phyloP scores from a whole-genome alignment of 2,888 invertebrate species.

The Chalcis sispes region DNA sequence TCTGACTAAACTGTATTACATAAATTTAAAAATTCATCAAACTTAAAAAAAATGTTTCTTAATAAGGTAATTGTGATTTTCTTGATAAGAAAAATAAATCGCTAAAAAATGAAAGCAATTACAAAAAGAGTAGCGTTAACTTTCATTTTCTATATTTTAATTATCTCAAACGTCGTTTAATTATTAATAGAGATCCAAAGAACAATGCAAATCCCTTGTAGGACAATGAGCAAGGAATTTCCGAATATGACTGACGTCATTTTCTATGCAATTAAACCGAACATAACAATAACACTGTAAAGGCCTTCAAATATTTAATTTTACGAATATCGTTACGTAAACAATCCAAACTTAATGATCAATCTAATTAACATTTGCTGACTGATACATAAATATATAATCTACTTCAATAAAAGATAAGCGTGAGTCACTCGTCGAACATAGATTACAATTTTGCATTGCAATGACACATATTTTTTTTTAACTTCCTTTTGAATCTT shows the following conservation, averaged over 20 bases:
- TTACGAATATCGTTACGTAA: constrained; percentile 37
- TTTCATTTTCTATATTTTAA: constrained; percentile 36
- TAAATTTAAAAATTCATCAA: too few species aligned
- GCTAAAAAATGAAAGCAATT: neutral
- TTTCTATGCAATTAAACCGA: constrained; percentile 39
- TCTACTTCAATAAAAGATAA: constrained; percentile 25
- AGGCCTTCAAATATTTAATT: constrained; percentile 37
- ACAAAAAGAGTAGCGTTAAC: constrained; percentile 8
- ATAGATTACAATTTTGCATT: constrained; percentile 2
- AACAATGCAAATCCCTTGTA: constrained; percentile 45
- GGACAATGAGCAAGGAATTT: constrained; percentile 44
- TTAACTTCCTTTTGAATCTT: constrained; percentile 23
- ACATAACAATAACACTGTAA: constrained; percentile 42
- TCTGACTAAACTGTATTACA: too few species aligned
- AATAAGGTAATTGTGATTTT: too few species aligned
- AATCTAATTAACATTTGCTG: constrained; percentile 27
- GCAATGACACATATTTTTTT: constrained; percentile 35
- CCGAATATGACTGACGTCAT: constrained; percentile 43
- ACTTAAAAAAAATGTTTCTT: too few species aligned
- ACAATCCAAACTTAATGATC: constrained; percentile 31
- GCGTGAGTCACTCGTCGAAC: constrained; percentile 21
- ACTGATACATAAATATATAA: constrained; percentile 12
- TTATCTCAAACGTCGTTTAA: constrained; percentile 30
- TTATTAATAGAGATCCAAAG: constrained; percentile 41
- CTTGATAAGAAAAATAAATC: neutral